Base-by-base conservation (phyloP, 2,113 vertebrate species). In the Petromus typicus region DNA sequence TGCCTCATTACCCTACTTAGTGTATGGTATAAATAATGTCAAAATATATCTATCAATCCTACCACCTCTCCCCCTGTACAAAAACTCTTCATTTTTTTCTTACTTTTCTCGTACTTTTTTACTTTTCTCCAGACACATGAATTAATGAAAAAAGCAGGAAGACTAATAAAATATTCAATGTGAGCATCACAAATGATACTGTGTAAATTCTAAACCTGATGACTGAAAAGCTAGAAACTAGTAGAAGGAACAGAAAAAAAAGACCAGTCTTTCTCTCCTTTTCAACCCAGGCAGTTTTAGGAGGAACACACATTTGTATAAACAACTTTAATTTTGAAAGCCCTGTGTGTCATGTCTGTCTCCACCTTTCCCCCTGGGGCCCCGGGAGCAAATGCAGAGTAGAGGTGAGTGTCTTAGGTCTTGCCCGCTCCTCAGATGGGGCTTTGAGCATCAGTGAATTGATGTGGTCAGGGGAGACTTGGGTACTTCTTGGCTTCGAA, bases 81-180 rank as follows among this genome's bases (percentile, higher is more conserved):
- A n/a, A n/a, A n/a, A n/a, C n/a, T n/a, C n/a, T n/a, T n/a, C n/a
- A n/a, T n/a, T n/a, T n/a, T n/a, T n/a, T n/a, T n/a, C n/a, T n/a
- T n/a, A n/a, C n/a, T n/a, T n/a, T n/a, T n/a, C n/a, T n/a, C n/a
- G n/a, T n/a, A n/a, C n/a, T n/a, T n/a, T n/a, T n/a, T n/a, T n/a
- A n/a, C n/a, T n/a, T n/a, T n/a, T n/a, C n/a, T n/a, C n/a, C n/a
- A n/a, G n/a, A 78, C 34, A 48, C 2, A 78, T 37, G 22, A n/a
- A 20, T 66, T 43, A 51, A 84, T 56, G 5, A 27, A 90, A 86
- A 12, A 91, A 34, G 32, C 80, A 30, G 82, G 34, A 78, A 94
- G 91, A 92, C 5, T 80, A 51, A 83, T 16, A 88, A 84, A 63
- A 90, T n/a, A 57, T 79, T 90, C 27, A 83, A n/a, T 22, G 11